Conservation (phyloP, 2,797 vertebrate genomes). For the Premnoplex brunnescens region DNA sequence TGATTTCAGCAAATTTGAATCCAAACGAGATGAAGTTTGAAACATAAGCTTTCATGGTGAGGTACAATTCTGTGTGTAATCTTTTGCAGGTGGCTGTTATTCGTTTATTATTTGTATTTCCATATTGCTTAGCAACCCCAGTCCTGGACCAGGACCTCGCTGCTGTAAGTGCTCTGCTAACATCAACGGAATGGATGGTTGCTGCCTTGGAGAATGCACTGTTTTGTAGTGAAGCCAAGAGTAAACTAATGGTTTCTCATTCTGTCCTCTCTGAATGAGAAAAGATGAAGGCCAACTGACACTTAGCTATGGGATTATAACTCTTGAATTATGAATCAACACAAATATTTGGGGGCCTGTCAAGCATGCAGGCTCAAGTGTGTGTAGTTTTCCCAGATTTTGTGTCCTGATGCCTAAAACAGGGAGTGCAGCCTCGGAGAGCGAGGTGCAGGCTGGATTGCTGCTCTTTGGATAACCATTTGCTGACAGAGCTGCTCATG, state of each 20-base stretch:
- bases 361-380: neutral
- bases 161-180: slow-evolving; percentile 2
- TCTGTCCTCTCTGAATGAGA: neutral
- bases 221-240: neutral
- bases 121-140: slow-evolving; percentile 63
- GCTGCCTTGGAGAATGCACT: neutral
- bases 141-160: slow-evolving; percentile 10
- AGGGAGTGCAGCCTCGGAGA: neutral
- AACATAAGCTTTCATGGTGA: neutral
- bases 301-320: neutral
- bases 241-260: slow-evolving; percentile 26
- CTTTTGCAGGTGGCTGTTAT: slow-evolving; percentile 53
- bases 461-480: neutral
- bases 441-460: neutral
- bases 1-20: slow-evolving; percentile 15
- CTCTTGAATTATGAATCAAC: slow-evolving; percentile 3
- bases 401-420: neutral
- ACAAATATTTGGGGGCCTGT: neutral
- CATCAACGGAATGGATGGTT: neutral
- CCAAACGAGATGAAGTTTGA: slow-evolving; percentile 15
- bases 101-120: slow-evolving; percentile 62
- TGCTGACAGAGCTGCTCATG: neutral
- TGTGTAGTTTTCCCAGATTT: neutral
- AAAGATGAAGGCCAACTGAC: neutral
- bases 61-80: slow-evolving; percentile 23